Evolutionary conservation across 2,888 invertebrate genomes (phyloP).

Genomic region (Parelbella ahira): DNA sequence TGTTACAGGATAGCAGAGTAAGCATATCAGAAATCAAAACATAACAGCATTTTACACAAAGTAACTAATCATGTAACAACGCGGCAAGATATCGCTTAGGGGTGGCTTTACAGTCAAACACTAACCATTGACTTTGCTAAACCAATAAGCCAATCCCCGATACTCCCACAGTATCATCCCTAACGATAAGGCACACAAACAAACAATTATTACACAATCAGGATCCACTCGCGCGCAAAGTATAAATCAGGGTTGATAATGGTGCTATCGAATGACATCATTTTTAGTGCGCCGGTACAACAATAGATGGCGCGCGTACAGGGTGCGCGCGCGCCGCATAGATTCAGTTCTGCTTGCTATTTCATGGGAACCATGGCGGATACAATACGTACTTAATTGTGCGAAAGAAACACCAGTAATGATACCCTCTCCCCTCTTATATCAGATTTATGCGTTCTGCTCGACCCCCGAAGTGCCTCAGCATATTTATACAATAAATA

Average conservation of each 20-base stretch:
- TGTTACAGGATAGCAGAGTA: background rate
- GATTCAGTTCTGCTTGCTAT: conserved; percentile 47
- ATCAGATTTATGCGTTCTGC: conserved; percentile 61
- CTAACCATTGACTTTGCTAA: conserved; percentile 36
- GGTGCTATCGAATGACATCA: conserved; percentile 54
- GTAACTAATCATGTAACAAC: conserved; percentile 3
- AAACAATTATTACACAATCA: conserved; percentile 76
- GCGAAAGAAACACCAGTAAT: conserved; percentile 70
- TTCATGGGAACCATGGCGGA: conserved; percentile 71
- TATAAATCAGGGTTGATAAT: conserved; percentile 68
- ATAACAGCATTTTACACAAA: conserved; percentile 8
- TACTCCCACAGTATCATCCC: conserved; percentile 60
- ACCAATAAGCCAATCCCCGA: conserved; percentile 52
- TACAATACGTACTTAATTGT: conserved; percentile 75
- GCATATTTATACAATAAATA: conserved; percentile 65
- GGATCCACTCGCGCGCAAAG: conserved; percentile 59
- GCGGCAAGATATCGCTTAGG: conserved; percentile 9
- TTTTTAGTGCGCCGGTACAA: conserved; percentile 48
- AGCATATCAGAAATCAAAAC: background rate
- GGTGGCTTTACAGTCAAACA: conserved; percentile 13
- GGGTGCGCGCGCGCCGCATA: conserved; percentile 50
- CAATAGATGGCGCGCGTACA: conserved; percentile 56
- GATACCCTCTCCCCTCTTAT: conserved; percentile 52
- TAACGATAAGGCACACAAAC: conserved; percentile 54
- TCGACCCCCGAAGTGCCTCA: conserved; percentile 62